A percentile compares a stretch with the other conserved stretches of the same genome.
Evolutionary conservation across 2,888 invertebrate genomes (phyloP).

Genomic region (Spodoptera exigua): DNA sequence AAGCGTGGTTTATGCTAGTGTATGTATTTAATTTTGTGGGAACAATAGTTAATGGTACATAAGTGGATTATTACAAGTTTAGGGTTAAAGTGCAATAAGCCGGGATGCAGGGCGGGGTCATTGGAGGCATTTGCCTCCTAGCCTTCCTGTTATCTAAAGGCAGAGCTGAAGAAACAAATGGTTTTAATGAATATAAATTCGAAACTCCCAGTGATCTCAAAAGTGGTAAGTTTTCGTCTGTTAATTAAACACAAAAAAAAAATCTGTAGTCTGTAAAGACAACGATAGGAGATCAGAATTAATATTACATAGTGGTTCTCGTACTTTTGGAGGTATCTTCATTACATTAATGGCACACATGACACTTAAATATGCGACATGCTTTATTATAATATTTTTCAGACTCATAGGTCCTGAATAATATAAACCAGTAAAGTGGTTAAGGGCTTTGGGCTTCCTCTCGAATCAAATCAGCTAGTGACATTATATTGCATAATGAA

Average conservation of each 20-base stretch:
- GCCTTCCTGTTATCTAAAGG: conserved; percentile 56
- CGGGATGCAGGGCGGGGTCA: conserved; percentile 56
- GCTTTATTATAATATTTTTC: neutral
- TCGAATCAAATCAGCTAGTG: conserved; percentile 18
- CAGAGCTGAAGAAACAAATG: conserved; percentile 44
- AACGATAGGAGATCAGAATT: conserved; percentile 43
- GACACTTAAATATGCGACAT: neutral
- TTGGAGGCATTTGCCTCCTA: conserved; percentile 59
- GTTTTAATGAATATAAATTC: conserved; percentile 14
- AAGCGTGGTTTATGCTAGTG: conserved; percentile 3
- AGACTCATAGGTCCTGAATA: conserved; percentile 20
- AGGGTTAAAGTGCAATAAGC: conserved; percentile 27
- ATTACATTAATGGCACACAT: neutral
- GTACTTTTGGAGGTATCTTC: conserved; percentile 34
- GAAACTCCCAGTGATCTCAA: conserved; percentile 55
- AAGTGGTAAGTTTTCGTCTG: conserved; percentile 49
- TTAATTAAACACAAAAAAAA: too few species aligned
- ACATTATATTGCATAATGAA: conserved; percentile 4
- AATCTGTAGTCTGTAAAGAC: conserved; percentile 5
- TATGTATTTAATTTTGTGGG: conserved; percentile 20
- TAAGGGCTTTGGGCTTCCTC: conserved; percentile 12
- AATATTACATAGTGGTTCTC: conserved; percentile 26
- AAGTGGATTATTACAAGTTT: conserved; percentile 5
- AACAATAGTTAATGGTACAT: conserved; percentile 22
- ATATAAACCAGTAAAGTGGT: conserved; percentile 14